Conservation (phyloP, 2,888 invertebrate genomes). For the Ypsolopha scabrella region DNA sequence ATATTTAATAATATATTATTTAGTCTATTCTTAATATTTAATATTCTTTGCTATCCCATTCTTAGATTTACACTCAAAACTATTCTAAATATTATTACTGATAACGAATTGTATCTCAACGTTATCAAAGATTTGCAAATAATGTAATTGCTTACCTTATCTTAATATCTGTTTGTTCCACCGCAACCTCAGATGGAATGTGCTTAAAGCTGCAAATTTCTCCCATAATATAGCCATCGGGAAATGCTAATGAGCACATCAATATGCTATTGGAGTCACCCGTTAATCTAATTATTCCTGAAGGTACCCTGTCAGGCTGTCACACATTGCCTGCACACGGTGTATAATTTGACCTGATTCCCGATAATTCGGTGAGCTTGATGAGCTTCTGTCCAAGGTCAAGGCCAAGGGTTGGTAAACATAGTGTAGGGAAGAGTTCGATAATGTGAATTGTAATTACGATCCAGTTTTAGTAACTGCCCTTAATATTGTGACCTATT, state of each 20-base stretch:
- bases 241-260: constrained; percentile 16
- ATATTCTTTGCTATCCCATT: background rate
- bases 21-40: too few species aligned
- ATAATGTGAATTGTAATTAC: too few species aligned
- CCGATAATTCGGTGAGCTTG: background rate
- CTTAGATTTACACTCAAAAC: background rate
- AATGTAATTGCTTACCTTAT: background rate
- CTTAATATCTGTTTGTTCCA: background rate
- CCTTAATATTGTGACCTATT: too few species aligned
- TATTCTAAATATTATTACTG: background rate
- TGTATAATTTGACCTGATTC: background rate
- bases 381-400: background rate
- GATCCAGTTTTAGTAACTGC: too few species aligned
- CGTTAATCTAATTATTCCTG: background rate
- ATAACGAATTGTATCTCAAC: background rate
- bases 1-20: too few species aligned
- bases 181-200: background rate
- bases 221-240: constrained; percentile 31
- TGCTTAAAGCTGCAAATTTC: background rate
- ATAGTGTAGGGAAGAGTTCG: background rate
- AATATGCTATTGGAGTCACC: constrained; percentile 29
- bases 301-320: background rate
- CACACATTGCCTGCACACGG: background rate
- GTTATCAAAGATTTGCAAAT: background rate
- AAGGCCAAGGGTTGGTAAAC: background rate